A percentile compares a stretch with the other conserved stretches of the same genome.
phyloP scores from a whole-genome alignment of 2,113 vertebrate genomes.

The Ptilorrhoa leucosticta region DNA sequence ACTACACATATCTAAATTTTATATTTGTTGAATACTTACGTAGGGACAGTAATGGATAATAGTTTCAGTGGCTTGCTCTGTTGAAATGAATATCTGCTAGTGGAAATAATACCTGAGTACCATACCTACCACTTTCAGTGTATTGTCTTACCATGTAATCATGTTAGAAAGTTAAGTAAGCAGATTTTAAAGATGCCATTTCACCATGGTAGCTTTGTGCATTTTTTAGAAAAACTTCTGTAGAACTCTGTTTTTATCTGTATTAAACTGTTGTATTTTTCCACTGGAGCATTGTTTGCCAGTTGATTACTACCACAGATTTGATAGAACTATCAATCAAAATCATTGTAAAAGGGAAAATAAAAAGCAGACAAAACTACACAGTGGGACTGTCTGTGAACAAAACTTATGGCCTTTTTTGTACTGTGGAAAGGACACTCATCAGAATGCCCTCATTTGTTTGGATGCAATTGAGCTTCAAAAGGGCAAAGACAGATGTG shows the following conservation, averaged over 20 bases:
- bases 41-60: neutral
- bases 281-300: neutral
- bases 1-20: neutral
- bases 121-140: neutral
- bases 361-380: neutral
- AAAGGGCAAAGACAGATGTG: constrained; percentile 1
- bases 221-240: neutral
- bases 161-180: neutral
- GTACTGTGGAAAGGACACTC: neutral
- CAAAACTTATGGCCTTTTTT: neutral
- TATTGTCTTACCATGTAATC: neutral
- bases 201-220: neutral
- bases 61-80: neutral
- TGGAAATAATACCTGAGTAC: neutral
- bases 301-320: neutral
- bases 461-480: neutral
- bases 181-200: neutral
- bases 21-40: neutral
- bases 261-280: constrained; percentile 9
- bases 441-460: neutral
- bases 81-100: neutral
- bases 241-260: neutral
- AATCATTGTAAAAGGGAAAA: neutral
- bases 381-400: neutral
- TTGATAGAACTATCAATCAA: constrained; percentile 28